Base-by-base conservation (phyloP, 2,797 vertebrate genomes). In the Chanos chanos region DNA sequence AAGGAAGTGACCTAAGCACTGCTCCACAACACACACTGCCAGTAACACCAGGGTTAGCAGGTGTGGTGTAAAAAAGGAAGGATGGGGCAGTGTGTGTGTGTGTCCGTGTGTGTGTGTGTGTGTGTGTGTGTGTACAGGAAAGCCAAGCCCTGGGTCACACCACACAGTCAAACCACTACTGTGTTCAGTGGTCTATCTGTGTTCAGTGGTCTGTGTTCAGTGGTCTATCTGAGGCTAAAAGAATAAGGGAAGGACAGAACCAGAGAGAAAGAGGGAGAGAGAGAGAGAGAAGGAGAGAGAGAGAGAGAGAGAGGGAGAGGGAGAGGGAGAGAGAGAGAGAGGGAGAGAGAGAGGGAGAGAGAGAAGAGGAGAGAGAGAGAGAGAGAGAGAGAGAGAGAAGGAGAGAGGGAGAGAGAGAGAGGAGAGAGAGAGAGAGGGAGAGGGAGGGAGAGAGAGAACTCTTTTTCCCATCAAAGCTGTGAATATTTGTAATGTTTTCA, bases 11-110 rank as follows among this genome's bases (percentile, higher is more conserved):
- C 61, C 41, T 65, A 54, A 37, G 61, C 53, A 76, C 77, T 72
- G 74, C 82, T 43, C 71, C 58, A 81, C 78, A 82, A 86, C 76
- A 64, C 2, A 45, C 0, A 28, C 64, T 74, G 77, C 79, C 70
- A 78, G 68, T 80, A 69, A 40, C 55, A 9, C 45, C 65, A 58
- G 27, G 64, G 52, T 68, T n/a, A 73, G 52, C 69, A 81, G 73
- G 76, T 74, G 68, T 73, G 49, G 61, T 36, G 43, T 7, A 51
- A 62, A 70, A 66, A 53, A 25, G 56, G 53, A 22, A 24, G 53
- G 49, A 62, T 66, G 18, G 18, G 10, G 44, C 4, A 24, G 16
- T 34, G 47, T 41, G 33, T 19, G 18, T 37, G 18, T 10, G 24
- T 3, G 13, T 21, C 18, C 19, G 10, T 4, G 36, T 37, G 12